Evolutionary conservation across 2,113 vertebrate species (phyloP).

Genomic region (Scomber japonicus): DNA sequence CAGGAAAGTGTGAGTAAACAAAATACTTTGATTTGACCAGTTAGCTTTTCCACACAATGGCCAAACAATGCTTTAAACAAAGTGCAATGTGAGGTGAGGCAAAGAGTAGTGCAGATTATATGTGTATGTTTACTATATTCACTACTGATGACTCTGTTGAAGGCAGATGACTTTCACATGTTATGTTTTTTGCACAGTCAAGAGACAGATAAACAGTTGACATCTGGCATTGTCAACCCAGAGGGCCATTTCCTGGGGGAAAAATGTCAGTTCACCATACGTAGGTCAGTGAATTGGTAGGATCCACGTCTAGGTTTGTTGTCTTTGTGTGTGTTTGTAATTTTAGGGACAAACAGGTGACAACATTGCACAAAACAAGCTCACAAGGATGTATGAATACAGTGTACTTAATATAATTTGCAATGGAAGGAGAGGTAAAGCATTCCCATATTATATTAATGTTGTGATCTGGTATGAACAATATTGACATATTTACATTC

Average conservation of each 20-base stretch:
- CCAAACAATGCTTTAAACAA: neutral
- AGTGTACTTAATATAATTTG: neutral
- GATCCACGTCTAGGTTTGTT: slow-evolving; percentile 41
- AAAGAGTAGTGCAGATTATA: slow-evolving; percentile 26
- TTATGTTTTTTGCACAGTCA: slow-evolving; percentile 69
- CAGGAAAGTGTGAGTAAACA: slow-evolving; percentile 92
- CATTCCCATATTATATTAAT: neutral
- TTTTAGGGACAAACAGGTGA: slow-evolving; percentile 4
- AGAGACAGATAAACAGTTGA: slow-evolving; percentile 65
- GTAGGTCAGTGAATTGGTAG: slow-evolving; percentile 78
- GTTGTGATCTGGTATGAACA: neutral
- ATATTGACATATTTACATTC: neutral
- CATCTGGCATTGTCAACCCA: slow-evolving; percentile 65
- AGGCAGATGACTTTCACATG: slow-evolving; percentile 50
- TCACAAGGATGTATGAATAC: neutral
- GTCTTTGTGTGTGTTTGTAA: slow-evolving; percentile 35
- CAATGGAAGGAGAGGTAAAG: neutral
- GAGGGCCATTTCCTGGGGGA: slow-evolving; percentile 62
- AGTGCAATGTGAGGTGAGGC: neutral
- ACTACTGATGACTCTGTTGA: neutral
- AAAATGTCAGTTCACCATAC: slow-evolving; percentile 62
- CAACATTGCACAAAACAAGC: neutral
- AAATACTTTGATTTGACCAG: neutral
- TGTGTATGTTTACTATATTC: neutral
- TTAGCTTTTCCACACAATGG: neutral